Evolutionary conservation across 1,140 invertebrate species (phyloP).

Genomic region (Zaprionus davidi): DNA sequence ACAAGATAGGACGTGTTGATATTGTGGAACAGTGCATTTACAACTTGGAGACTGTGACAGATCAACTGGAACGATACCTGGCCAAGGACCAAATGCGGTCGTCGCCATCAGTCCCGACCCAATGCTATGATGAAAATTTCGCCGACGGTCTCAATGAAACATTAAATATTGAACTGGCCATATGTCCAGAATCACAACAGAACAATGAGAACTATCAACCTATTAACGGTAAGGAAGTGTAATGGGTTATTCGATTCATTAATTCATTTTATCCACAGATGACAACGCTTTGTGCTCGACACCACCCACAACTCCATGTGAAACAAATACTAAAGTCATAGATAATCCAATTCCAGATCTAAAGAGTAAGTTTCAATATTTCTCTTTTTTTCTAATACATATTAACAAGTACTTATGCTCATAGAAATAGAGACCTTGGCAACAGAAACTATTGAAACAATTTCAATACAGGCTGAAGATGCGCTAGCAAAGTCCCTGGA

Average conservation of each 20-base stretch:
- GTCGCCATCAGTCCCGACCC: background rate
- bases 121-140: background rate
- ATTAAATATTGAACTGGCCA: constrained; percentile 14
- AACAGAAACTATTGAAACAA: background rate
- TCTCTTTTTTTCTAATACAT: background rate
- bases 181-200: background rate
- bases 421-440: constrained; percentile 3
- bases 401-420: background rate
- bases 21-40: constrained; percentile 90
- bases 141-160: constrained; percentile 27
- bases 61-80: constrained; percentile 91
- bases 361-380: background rate
- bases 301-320: background rate
- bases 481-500: background rate
- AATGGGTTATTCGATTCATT: background rate
- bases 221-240: constrained; percentile 18
- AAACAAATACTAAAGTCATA: background rate
- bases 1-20: constrained; percentile 94
- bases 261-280: background rate
- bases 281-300: background rate
- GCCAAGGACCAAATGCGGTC: constrained; percentile 84
- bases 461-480: background rate
- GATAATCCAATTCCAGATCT: background rate
- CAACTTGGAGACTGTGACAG: constrained; percentile 91
- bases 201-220: background rate